These are phyloP conservation scores for Thaumetopoea pityocampa DNA, from an alignment of 1,140 invertebrate genomes.

Conservation along the genomic window DNA sequence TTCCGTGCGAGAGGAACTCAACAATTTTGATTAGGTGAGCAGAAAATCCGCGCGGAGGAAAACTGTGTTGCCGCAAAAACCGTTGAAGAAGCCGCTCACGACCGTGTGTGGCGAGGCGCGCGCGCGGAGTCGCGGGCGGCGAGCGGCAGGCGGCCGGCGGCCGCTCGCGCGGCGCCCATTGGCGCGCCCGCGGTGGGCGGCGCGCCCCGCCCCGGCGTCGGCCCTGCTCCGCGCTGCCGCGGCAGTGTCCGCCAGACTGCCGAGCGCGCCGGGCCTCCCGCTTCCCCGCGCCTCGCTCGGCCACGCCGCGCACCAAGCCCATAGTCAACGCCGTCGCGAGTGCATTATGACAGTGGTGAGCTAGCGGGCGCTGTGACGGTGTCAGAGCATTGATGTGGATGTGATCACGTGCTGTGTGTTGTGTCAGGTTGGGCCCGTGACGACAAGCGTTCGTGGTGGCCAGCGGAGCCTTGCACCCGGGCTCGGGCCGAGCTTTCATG, in stretches of 20 bases:
- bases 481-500: conserved; percentile 75
- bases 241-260: conserved; percentile 74
- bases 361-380: conserved; percentile 71
- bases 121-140: conserved; percentile 26
- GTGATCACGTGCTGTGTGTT: conserved; percentile 69
- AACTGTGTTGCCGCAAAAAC: conserved; percentile 34
- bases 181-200: conserved; percentile 29
- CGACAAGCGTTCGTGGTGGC: conserved; percentile 71
- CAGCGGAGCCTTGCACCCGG: conserved; percentile 73
- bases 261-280: conserved; percentile 72
- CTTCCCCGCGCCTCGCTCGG: conserved; percentile 67
- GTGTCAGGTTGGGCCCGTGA: conserved; percentile 65
- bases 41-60: conserved; percentile 36
- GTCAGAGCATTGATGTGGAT: conserved; percentile 61
- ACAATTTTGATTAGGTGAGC: conserved; percentile 37
- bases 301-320: conserved; percentile 52
- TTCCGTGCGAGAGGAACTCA: conserved; percentile 28
- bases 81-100: conserved; percentile 30
- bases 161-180: conserved; percentile 26
- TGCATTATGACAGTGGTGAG: conserved; percentile 74
- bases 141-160: conserved; percentile 19
- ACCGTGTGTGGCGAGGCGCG: conserved; percentile 20
- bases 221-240: conserved; percentile 40
- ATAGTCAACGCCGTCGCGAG: conserved; percentile 58
- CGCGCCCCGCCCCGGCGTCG: conserved; percentile 47